Evolutionary conservation across 2,113 vertebrate species (phyloP), one percentile per base, ranked within the genome.

Genomic region (Hemichromis elongatus): DNA sequence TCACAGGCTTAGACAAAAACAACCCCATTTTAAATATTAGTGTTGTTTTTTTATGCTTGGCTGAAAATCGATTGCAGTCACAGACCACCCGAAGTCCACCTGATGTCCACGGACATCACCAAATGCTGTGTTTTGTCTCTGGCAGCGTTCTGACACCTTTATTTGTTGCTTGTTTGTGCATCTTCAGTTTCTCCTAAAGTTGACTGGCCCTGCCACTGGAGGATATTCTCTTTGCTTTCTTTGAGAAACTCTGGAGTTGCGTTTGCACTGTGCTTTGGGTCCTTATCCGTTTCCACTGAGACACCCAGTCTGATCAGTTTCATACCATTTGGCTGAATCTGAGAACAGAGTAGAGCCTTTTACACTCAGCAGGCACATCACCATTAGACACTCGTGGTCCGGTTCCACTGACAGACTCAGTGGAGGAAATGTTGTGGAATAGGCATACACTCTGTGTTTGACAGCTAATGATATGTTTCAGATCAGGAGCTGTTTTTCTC

Each of bases 81-180:
- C 13, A 56, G 54, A 16, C 7, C 54, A 26, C 24, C 54, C 28
- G 0, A 56, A 56, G 54, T 59, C 57, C 28, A 61, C 28, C 28
- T 28, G 55, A 30, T 12, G 18, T 33, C 28, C 9, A 19, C 19
- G 57, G 0, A 1, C 30, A 19, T 61, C 28, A 0, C 28, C 57
- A 61, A 61, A 33, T 19, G 16, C 3, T 61, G 57, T 19, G 14
- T 61, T 61, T 35, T 6, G 5, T 35, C 9, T 33, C 57, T 19
- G 16, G 57, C 19, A 35, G 19, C 16, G 33, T 63, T n/a, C 30
- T 7, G 18, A 2, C 57, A 61, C 57, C 28, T 6, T 6, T 14
- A 6, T 35, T 35, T 63, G 18, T 19, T 63, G 3, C 42, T 47
- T 63, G 30, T 63, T 35, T 33, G 57, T 35, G 57, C 0, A 9